Base-by-base conservation (phyloP, 2,797 vertebrate species). In the Antennarius maculatus region DNA sequence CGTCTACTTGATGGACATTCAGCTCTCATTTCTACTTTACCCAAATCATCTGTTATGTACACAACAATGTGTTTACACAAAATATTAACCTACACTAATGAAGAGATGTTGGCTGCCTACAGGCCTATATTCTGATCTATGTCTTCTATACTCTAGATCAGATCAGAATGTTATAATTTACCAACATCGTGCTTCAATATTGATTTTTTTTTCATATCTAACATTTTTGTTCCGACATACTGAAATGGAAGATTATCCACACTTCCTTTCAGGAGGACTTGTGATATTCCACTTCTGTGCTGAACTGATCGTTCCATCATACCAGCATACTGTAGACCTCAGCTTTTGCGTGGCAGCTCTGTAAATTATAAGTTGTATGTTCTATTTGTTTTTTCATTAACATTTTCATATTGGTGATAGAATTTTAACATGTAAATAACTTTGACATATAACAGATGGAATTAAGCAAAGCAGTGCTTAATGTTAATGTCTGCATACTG, bases 41-140 rank as follows among this genome's bases (percentile, higher is more conserved):
- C 10, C 14, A 50, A 54, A 45, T n/a, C 63, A 67, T 63, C 57
- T 29, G 37, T 51, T 77, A 71, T 74, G 79, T 69, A 76, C 49
- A 55, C 46, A 46, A 83, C 43, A 53, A 37, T 7, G 53, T 34
- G 55, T 28, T 66, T 49, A 52, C 53, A 69, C 18, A 56, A 66
- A 34, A 79, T 55, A 73, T 54, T 57, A 34, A 34, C 31, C 31
- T 34, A 34, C 7, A 34, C 31, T 8, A 34, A 34, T 34, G 5
- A 34, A 34, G 5, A 34, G 46, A 73, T 66, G 47, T 37, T 76
- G 29, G 48, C 16, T 46, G 55, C 39, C 58, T 63, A 5, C 31
- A 77, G 52, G 31, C 74, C 50, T 71, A 47, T 60, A 37, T 56
- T 10, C 41, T 29, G 34, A 47, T 58, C 53, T 52, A 9, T 43